These are phyloP conservation scores for Drosophila cracens DNA, from an alignment of 2,888 invertebrate genomes.

Conservation along the genomic window DNA sequence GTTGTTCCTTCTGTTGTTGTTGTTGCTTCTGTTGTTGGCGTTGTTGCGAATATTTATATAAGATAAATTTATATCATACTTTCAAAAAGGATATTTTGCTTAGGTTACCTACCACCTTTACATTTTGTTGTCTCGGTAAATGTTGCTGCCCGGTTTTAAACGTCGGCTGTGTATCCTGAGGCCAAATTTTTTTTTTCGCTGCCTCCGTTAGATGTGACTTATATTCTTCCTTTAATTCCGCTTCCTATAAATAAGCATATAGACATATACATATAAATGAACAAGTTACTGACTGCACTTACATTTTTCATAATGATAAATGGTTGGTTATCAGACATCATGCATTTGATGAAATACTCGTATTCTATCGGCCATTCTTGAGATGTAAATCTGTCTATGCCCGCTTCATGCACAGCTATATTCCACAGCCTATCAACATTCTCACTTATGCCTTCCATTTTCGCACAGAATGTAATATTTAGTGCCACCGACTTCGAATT, in stretches of 20 bases:
- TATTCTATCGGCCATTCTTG: constrained; percentile 3
- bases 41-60: background rate
- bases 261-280: no score
- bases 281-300: background rate
- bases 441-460: background rate
- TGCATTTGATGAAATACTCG: background rate
- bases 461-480: background rate
- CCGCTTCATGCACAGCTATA: background rate
- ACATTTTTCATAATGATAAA: background rate
- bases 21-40: background rate
- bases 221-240: background rate
- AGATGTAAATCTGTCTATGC: accelerated
- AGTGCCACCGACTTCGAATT: background rate
- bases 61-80: no score
- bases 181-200: background rate
- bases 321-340: background rate
- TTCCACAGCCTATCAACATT: constrained; percentile 6
- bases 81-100: background rate
- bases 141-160: background rate
- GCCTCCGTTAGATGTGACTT: accelerated
- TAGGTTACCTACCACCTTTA: background rate
- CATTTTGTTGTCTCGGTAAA: background rate
- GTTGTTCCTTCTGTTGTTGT: background rate
- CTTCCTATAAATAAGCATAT: background rate
- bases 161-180: background rate